Conservation (phyloP, 2,888 invertebrate species). For the Microchrysa polita region DNA sequence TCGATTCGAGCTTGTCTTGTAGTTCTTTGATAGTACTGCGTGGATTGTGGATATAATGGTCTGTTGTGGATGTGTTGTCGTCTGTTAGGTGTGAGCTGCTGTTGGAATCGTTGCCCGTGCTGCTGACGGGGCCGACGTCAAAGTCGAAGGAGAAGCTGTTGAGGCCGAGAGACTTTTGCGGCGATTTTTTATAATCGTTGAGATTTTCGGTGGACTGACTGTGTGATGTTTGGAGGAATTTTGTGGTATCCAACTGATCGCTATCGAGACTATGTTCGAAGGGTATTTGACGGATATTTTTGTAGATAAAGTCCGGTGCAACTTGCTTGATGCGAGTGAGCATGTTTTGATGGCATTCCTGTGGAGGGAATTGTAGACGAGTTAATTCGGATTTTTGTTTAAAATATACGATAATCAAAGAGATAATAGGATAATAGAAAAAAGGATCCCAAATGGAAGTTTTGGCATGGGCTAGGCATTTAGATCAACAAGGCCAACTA, state of each 20-base stretch:
- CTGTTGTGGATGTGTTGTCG: not conserved
- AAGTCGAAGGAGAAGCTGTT: constrained; percentile 34
- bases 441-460: too few relatives aligned
- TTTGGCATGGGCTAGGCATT: too few relatives aligned
- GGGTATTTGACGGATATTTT: constrained; percentile 17
- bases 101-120: constrained; percentile 3
- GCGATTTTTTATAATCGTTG: not conserved
- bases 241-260: not conserved
- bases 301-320: constrained; percentile 43
- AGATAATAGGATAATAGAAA: too few relatives aligned
- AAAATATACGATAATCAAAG: too few relatives aligned
- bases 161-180: not conserved
- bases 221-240: not conserved
- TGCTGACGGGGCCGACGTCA: not conserved
- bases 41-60: not conserved
- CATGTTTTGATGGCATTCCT: constrained; percentile 46
- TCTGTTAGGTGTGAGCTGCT: not conserved
- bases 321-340: constrained; percentile 33
- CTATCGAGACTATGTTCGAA: not conserved
- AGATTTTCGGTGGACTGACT: constrained; percentile 6
- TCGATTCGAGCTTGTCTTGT: constrained; percentile 42
- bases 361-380: constrained; percentile 7
- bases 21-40: constrained; percentile 37
- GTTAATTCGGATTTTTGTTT: too few relatives aligned
- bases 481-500: too few relatives aligned